Base-by-base conservation (phyloP, 92 coral and sea anemone species). In the Desmophyllum pertusum region DNA sequence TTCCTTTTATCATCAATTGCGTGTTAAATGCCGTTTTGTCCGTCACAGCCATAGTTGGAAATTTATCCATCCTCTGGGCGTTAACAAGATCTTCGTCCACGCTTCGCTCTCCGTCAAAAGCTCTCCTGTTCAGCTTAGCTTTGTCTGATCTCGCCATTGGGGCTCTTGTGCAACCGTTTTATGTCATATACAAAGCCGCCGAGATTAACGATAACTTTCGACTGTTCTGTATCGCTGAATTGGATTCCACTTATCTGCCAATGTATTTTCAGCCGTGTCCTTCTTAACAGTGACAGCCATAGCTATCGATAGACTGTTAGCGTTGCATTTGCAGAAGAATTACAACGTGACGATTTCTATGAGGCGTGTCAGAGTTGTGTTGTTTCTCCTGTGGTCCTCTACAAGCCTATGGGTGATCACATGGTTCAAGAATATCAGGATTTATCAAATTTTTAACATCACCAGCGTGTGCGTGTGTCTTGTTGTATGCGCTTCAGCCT, bases 201-300 rank as follows among this genome's bases (percentile, higher is more conserved):
- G 85, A 81, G 39, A 57, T 70, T 33, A 51, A 68, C 85, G 69
- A 40, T 57, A 50, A 69, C 67, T 81, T 81, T 81, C 39, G 30
- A 30, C 39, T 81, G 29, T 81, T 81, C n/a, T 81, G 85, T 81
- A 42, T 81, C 27, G 67, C 69, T 52, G 85, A 37, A 52, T 81
- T 10, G 77, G 68, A 38, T 81, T 81, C 8, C 85, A 81, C 41
- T 53, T 81, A 40, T 69, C 85, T 4, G 78, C 85, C 36, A 81
- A 81, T 55, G 78, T 81, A 17, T 81, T 81, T 55, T 73, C 74
- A 18, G 85, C 85, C 67, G 85, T 70, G 4, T 81, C 85, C 23
- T 81, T 81, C 10, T 21, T 81, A 15, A 81, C 85, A 14, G 85
- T 81, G 37, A 81, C 85, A 15, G 85, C 85, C 9, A 70, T 81